A percentile compares a stretch with the other conserved stretches of the same genome.
phyloP scores from a whole-genome alignment of 2,888 invertebrate genomes.

The Cylloceria caligata region DNA sequence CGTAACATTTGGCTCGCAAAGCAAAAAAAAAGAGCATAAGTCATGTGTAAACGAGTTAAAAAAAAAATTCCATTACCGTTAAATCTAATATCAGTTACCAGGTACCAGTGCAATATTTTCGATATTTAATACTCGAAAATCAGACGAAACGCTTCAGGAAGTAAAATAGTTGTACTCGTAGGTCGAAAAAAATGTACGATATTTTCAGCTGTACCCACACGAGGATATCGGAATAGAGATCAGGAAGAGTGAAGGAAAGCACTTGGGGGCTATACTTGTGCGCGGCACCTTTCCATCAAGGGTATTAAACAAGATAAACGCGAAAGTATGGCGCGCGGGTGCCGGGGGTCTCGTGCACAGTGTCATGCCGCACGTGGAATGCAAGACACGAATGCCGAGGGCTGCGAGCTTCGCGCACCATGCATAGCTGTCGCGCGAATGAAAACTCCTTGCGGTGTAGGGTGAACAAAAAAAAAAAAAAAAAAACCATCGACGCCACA shows the following conservation, averaged over 20 bases:
- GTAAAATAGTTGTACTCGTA: too few relatives aligned
- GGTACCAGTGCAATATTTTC: too few relatives aligned
- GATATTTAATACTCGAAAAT: too few relatives aligned
- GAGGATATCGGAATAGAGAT: background rate
- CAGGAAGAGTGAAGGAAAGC: background rate
- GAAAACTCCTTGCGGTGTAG: constrained; percentile 58
- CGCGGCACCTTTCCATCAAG: constrained; percentile 15
- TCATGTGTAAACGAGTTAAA: too few relatives aligned
- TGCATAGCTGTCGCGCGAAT: constrained; percentile 61
- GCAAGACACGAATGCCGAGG: constrained; percentile 70
- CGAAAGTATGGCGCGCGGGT: constrained; percentile 34
- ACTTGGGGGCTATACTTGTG: background rate
- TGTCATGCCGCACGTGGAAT: constrained; percentile 69
- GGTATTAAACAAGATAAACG: constrained; percentile 62
- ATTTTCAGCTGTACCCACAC: background rate
- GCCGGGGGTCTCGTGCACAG: constrained; percentile 50
- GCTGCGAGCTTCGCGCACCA: constrained; percentile 65
- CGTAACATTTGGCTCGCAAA: too few relatives aligned
- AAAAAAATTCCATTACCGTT: too few relatives aligned
- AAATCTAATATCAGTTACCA: too few relatives aligned
- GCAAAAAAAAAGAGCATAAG: too few relatives aligned
- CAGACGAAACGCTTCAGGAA: too few relatives aligned
- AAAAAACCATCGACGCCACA: constrained; percentile 27
- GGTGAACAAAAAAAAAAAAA: constrained; percentile 23
- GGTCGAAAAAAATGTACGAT: background rate